phyloP scores from a whole-genome alignment of 2,113 vertebrate species.

The Dendropsophus ebraccatus region DNA sequence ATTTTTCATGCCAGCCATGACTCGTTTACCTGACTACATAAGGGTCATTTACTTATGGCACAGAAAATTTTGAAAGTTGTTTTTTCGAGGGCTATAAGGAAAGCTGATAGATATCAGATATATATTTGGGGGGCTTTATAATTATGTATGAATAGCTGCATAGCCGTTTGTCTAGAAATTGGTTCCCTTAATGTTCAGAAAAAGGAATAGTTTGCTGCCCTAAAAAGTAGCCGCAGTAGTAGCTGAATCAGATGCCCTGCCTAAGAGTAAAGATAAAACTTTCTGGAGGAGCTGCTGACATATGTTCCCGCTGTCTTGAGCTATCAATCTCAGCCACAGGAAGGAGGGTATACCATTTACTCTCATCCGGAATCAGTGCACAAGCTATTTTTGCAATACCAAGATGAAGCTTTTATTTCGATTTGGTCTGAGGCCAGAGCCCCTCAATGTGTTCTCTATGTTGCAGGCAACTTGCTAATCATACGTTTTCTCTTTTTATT shows the following conservation, averaged over 20 bases:
- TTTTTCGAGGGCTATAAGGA: too few relatives aligned
- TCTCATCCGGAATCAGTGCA: slow-evolving; percentile 52
- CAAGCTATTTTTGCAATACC: slow-evolving; percentile 63
- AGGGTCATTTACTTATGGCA: too few relatives aligned
- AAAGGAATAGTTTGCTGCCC: too few relatives aligned
- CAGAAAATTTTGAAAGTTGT: too few relatives aligned
- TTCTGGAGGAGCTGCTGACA: neutral
- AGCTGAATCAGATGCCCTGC: neutral
- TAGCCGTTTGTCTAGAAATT: too few relatives aligned
- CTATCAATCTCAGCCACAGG: slow-evolving; percentile 4
- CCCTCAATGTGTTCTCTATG: slow-evolving; percentile 53
- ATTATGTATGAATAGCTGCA: too few relatives aligned
- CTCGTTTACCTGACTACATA: too few relatives aligned
- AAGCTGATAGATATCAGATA: too few relatives aligned
- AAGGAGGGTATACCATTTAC: slow-evolving; percentile 38
- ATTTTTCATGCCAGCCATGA: too few relatives aligned
- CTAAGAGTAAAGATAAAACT: neutral
- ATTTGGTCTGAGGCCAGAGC: slow-evolving; percentile 55
- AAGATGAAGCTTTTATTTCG: slow-evolving; percentile 61
- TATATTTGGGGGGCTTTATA: too few relatives aligned
- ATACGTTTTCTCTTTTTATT: slow-evolving; percentile 58
- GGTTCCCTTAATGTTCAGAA: too few relatives aligned
- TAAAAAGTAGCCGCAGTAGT: neutral
- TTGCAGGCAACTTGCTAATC: slow-evolving; percentile 64
- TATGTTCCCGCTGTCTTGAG: neutral